Evolutionary conservation across 2,113 vertebrate species (phyloP).

Genomic region (Gambusia affinis): DNA sequence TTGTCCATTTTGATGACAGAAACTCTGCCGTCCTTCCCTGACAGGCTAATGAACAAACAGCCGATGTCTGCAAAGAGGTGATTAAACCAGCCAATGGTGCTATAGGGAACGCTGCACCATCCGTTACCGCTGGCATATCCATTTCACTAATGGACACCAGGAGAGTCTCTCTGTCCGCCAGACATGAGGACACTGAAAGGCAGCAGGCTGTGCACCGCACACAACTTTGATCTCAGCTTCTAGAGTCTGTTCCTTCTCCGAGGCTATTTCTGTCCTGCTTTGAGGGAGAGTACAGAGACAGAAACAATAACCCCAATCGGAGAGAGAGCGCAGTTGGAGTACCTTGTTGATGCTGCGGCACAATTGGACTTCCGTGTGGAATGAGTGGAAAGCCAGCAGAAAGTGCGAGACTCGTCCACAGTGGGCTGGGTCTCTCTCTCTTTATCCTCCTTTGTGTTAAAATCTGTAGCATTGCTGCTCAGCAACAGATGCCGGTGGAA

Average conservation of each 20-base stretch:
- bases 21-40: not conserved
- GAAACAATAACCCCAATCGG: conserved; percentile 19
- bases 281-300: conserved; percentile 36
- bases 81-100: not conserved
- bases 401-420: conserved; percentile 57
- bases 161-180: conserved; percentile 46
- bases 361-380: conserved; percentile 32
- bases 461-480: conserved; percentile 44
- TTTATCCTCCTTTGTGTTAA: conserved; percentile 41
- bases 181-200: conserved; percentile 40
- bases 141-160: conserved; percentile 53
- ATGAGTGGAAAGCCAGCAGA: conserved; percentile 36
- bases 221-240: not conserved
- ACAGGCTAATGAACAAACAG: not conserved
- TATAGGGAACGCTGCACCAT: conserved; percentile 21
- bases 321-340: conserved; percentile 32
- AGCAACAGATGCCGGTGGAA: conserved; percentile 57
- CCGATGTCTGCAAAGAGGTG: not conserved
- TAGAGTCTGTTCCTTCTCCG: conserved; percentile 15
- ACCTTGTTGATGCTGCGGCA: conserved; percentile 34
- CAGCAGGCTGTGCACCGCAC: conserved; percentile 9
- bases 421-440: conserved; percentile 15
- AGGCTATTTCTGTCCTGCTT: conserved; percentile 45
- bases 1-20: no score
- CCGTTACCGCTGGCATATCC: conserved; percentile 41